Percentiles rank a stretch among this genome's conserved stretches.
Conservation (phyloP, 2,888 invertebrate species). For the Blomia tropicalis region DNA sequence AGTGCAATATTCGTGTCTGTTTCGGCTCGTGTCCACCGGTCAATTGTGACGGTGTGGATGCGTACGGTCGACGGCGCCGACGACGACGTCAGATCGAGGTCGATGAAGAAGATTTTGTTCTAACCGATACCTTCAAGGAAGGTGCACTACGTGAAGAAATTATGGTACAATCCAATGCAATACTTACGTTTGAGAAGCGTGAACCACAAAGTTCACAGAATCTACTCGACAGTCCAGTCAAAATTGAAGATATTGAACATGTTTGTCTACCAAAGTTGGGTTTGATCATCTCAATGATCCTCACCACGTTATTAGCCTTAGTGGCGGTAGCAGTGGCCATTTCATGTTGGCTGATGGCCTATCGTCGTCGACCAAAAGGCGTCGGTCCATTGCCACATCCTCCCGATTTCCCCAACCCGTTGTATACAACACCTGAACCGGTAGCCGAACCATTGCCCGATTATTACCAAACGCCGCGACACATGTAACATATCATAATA, state of each 20-base stretch:
- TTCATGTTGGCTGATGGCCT: constrained; percentile 87
- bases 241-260: constrained; percentile 49
- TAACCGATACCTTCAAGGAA: constrained; percentile 45
- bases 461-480: constrained; percentile 41
- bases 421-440: constrained; percentile 66
- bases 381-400: constrained; percentile 82
- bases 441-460: constrained; percentile 66
- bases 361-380: constrained; percentile 60
- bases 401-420: constrained; percentile 82
- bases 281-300: constrained; percentile 73
- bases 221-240: constrained; percentile 48
- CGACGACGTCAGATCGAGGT: constrained; percentile 30
- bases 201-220: constrained; percentile 46
- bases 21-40: constrained; percentile 89
- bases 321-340: constrained; percentile 87
- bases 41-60: constrained; percentile 76
- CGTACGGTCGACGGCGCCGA: constrained; percentile 59
- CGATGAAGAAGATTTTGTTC: constrained; percentile 41
- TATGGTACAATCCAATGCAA: constrained; percentile 76
- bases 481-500: constrained; percentile 20
- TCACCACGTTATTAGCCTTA: constrained; percentile 73
- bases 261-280: constrained; percentile 87
- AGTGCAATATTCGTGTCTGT: constrained; percentile 84
- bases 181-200: constrained; percentile 62
- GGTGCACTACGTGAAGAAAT: constrained; percentile 81